Conservation (phyloP, 2,113 vertebrate species). For the Salvator merianae region DNA sequence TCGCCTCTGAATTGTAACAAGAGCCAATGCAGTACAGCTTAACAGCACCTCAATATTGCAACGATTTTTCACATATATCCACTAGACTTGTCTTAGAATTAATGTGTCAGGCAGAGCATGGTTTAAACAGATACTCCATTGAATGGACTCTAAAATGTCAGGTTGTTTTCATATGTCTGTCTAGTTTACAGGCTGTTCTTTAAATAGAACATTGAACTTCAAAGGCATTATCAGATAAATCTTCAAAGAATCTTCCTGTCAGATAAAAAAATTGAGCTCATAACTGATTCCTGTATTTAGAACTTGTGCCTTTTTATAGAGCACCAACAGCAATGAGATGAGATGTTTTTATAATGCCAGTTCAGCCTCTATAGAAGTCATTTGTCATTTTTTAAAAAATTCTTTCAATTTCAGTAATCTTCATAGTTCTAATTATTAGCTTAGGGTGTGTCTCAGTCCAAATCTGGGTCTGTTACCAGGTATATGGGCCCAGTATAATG, state of each 20-base stretch:
- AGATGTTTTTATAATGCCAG: neutral
- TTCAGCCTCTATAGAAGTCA: neutral
- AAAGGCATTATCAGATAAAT: conserved; percentile 7
- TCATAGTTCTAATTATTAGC: neutral
- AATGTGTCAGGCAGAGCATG: neutral
- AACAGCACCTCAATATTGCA: too few species aligned
- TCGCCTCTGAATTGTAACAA: too few species aligned
- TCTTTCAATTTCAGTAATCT: neutral
- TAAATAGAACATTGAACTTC: conserved; percentile 9
- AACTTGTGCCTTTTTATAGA: neutral
- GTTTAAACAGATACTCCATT: neutral
- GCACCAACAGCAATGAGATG: neutral
- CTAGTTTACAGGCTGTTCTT: conserved; percentile 7
- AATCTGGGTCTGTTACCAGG: too few species aligned
- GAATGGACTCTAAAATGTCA: neutral
- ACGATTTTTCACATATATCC: too few species aligned
- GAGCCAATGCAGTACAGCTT: too few species aligned
- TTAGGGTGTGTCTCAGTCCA: too few species aligned
- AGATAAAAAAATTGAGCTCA: neutral
- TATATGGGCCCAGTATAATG: too few species aligned
- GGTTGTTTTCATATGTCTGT: neutral
- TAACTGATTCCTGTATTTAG: neutral
- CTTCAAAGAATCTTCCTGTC: neutral
- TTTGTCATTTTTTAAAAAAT: neutral
- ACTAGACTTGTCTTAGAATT: too few species aligned